Percentiles rank a stretch among this genome's conserved stretches.
Evolutionary conservation across 2,888 invertebrate genomes (phyloP).

Genomic region (Drosophila lacicola): DNA sequence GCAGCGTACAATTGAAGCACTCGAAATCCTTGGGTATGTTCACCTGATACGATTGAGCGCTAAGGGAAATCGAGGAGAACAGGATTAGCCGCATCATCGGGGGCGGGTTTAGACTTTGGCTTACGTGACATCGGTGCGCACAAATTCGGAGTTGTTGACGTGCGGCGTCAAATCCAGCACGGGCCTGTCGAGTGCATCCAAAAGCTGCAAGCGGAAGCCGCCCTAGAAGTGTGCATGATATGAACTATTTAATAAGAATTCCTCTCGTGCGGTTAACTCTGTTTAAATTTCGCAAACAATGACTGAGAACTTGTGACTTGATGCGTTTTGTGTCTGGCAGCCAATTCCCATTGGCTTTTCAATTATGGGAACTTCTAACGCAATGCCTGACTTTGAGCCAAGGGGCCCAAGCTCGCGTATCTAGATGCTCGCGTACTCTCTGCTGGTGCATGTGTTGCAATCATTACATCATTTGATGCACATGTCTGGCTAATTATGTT

Average conservation of each 20-base stretch:
- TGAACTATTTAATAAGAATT: slow-evolving; percentile 38
- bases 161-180: slow-evolving; percentile 93
- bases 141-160: slow-evolving; percentile 92
- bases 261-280: not conserved
- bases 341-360: slow-evolving; percentile 47
- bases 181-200: slow-evolving; percentile 93
- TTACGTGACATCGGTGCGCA: slow-evolving; percentile 94
- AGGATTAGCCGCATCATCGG: not conserved
- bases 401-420: slow-evolving; percentile 10
- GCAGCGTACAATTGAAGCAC: slow-evolving; percentile 95
- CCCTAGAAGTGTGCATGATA: slow-evolving; percentile 88
- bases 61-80: slow-evolving; percentile 83
- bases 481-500: slow-evolving; percentile 52
- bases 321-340: slow-evolving; percentile 30
- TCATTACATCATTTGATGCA: slow-evolving; percentile 56
- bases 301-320: slow-evolving; percentile 74
- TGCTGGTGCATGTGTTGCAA: slow-evolving; percentile 70
- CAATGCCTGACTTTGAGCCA: slow-evolving; percentile 58
- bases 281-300: slow-evolving; percentile 54
- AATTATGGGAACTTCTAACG: slow-evolving; percentile 71
- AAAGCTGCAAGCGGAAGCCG: slow-evolving; percentile 94
- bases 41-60: slow-evolving; percentile 93
- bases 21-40: slow-evolving; percentile 92
- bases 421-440: slow-evolving; percentile 27
- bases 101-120: slow-evolving; percentile 80